Evolutionary conservation across 2,888 invertebrate genomes (phyloP).

Genomic region (Strigamia transsilvanica): DNA sequence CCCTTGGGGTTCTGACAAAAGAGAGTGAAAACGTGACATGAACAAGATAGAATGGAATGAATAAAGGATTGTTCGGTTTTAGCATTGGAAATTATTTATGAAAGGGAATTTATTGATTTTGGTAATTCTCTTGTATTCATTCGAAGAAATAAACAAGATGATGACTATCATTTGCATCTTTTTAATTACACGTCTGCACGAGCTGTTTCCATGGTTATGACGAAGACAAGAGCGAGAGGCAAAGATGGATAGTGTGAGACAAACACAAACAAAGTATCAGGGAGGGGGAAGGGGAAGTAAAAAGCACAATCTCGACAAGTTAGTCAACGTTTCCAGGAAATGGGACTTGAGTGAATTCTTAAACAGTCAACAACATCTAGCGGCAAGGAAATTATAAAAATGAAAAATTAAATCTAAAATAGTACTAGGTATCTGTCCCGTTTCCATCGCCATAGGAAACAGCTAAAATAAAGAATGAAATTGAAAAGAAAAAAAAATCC

Average conservation of each 20-base stretch:
- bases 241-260: background rate
- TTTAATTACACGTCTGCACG: constrained; percentile 41
- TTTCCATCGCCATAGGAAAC: constrained; percentile 10
- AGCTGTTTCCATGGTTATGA: constrained; percentile 22
- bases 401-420: background rate
- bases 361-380: constrained; percentile 23
- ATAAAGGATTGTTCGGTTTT: background rate
- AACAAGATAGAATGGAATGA: background rate
- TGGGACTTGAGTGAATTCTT: background rate
- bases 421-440: background rate
- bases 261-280: background rate
- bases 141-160: constrained; percentile 16
- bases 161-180: constrained; percentile 48
- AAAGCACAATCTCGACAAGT: constrained; percentile 1
- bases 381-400: background rate
- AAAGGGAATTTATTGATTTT: background rate
- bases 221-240: background rate
- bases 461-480: background rate
- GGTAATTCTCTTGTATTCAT: constrained; percentile 3
- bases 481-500: background rate
- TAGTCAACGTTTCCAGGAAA: constrained; percentile 44
- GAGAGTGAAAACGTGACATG: constrained; percentile 1
- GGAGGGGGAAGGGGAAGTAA: background rate
- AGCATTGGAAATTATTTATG: no score
- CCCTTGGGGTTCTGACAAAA: constrained; percentile 46